Conservation (phyloP, 2,888 invertebrate genomes). For the Atrina japonica region DNA sequence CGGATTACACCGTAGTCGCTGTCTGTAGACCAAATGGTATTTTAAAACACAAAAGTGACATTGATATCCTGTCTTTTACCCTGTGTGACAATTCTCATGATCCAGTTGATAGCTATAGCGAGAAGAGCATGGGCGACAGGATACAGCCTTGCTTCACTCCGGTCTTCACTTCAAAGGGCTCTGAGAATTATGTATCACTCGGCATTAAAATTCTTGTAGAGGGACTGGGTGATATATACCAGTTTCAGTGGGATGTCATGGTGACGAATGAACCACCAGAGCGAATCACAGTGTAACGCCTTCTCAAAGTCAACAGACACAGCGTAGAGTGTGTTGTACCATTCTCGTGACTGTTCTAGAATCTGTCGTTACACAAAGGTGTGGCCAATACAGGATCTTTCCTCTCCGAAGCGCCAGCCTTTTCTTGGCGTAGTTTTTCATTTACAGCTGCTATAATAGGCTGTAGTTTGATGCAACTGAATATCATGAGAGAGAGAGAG, state of each 20-base stretch:
- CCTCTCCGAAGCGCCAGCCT: slow-evolving; percentile 32
- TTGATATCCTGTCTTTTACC: background rate
- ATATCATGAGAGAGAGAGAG: too few species aligned
- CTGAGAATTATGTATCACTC: background rate
- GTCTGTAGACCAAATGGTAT: too few species aligned
- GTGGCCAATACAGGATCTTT: slow-evolving; percentile 29
- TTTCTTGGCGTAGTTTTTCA: too few species aligned
- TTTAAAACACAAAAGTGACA: too few species aligned
- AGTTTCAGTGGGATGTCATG: background rate
- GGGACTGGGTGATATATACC: slow-evolving; percentile 10
- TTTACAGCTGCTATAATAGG: too few species aligned
- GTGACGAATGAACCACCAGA: too few species aligned
- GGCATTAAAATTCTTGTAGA: background rate
- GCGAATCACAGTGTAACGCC: too few species aligned
- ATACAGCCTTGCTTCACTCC: background rate
- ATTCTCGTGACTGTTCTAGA: slow-evolving; percentile 34
- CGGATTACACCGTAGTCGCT: too few species aligned
- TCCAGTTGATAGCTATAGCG: background rate
- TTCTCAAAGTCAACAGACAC: too few species aligned
- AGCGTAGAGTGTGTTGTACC: too few species aligned
- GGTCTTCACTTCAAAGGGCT: background rate
- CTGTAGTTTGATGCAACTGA: too few species aligned
- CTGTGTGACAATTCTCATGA: slow-evolving; percentile 3
- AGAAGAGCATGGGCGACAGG: background rate
- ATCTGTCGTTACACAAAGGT: background rate